Conservation (phyloP, 2,113 vertebrate species). For the Poicephalus gulielmi region DNA sequence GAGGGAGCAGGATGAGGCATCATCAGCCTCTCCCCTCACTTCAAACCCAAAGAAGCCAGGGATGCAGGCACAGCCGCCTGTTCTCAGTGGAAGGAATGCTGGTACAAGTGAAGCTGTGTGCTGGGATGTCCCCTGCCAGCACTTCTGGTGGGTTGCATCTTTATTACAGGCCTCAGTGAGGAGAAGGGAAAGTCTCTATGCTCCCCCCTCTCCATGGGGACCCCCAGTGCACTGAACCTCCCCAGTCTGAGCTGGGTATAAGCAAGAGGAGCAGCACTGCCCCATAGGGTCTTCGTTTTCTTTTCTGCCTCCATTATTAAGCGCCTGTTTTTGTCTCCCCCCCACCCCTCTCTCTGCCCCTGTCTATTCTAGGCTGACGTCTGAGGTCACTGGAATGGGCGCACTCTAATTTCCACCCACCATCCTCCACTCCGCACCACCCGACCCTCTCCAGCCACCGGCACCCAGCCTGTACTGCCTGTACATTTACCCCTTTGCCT, state of each 20-base stretch:
- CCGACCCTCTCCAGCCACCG: slow-evolving; percentile 80
- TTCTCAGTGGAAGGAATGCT: not conserved
- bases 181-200: not conserved
- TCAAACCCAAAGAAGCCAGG: not conserved
- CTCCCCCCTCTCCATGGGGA: not conserved
- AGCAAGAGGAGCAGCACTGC: not conserved
- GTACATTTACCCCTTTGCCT: slow-evolving; percentile 64
- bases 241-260: fast-evolving
- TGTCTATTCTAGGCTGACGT: slow-evolving; percentile 92
- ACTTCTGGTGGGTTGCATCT: not conserved
- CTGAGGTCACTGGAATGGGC: slow-evolving; percentile 98
- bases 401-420: slow-evolving; percentile 86
- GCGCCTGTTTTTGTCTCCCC: slow-evolving; percentile 61
- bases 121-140: not conserved
- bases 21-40: not conserved
- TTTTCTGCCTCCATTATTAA: slow-evolving; percentile 68
- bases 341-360: slow-evolving; percentile 53
- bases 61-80: not conserved
- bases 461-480: slow-evolving; percentile 71
- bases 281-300: not conserved
- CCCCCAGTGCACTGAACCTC: not conserved
- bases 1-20: not conserved
- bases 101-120: not conserved
- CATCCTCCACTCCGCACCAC: slow-evolving; percentile 77
- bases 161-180: not conserved